These are phyloP conservation scores for Drosophila rhopaloa DNA, from an alignment of 1,140 invertebrate species.

Conservation along the genomic window DNA sequence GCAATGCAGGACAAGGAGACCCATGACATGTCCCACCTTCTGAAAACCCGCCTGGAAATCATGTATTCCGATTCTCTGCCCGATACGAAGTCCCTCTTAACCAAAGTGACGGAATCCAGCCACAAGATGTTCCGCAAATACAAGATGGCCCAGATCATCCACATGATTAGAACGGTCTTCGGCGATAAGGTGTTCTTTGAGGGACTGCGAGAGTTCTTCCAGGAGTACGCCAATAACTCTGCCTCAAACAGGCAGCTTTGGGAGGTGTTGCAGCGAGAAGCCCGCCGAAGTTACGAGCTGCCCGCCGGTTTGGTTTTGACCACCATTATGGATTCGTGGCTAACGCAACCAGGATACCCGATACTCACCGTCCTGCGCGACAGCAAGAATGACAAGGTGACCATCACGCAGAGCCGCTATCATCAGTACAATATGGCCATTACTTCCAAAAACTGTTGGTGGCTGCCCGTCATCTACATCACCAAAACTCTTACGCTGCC, in stretches of 20 bases:
- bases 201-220: constrained; percentile 88
- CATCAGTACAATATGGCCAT: constrained; percentile 1
- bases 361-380: constrained; percentile 88
- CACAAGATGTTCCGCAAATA: constrained; percentile 93
- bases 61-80: constrained; percentile 84
- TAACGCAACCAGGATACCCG: constrained; percentile 91
- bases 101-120: constrained; percentile 88
- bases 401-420: constrained; percentile 86
- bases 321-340: constrained; percentile 92
- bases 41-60: constrained; percentile 85
- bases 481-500: constrained; percentile 86
- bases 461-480: constrained; percentile 87
- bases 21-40: constrained; percentile 86
- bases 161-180: constrained; percentile 94
- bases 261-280: constrained; percentile 88
- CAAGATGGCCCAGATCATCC: constrained; percentile 92
- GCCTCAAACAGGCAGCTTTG: constrained; percentile 93
- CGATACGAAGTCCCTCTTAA: constrained; percentile 85
- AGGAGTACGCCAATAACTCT: constrained; percentile 87
- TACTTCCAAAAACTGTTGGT: constrained; percentile 83
- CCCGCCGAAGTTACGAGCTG: constrained; percentile 84
- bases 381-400: constrained; percentile 85
- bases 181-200: constrained; percentile 89
- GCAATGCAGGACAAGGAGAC: constrained; percentile 86
- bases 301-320: constrained; percentile 86